Evolutionary conservation across 2,113 vertebrate genomes (phyloP).

Genomic region (Hypomesus transpacificus): DNA sequence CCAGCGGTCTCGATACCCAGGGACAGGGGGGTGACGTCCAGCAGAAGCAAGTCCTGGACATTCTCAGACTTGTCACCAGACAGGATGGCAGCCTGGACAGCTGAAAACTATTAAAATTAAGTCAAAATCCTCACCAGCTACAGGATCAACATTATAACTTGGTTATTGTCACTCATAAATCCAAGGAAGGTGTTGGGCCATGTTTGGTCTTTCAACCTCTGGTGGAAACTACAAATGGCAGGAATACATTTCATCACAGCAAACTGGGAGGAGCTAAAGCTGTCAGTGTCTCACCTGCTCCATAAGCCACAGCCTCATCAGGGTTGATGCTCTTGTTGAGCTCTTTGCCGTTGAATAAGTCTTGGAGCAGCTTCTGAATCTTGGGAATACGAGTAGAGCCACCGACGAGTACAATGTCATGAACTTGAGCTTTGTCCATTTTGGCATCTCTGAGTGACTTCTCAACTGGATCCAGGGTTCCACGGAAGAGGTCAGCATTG

Average conservation of each 20-base stretch:
- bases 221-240: constrained; percentile 72
- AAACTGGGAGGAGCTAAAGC: not conserved
- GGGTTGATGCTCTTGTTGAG: constrained; percentile 54
- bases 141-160: not conserved
- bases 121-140: not conserved
- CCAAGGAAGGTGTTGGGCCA: constrained; percentile 50
- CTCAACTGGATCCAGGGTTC: constrained; percentile 60
- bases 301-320: constrained; percentile 59
- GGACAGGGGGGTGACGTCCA: constrained; percentile 64
- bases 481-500: constrained; percentile 65
- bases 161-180: constrained; percentile 44
- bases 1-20: constrained; percentile 66
- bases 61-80: constrained; percentile 65
- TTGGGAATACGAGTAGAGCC: constrained; percentile 58
- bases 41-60: constrained; percentile 63
- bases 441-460: constrained; percentile 55
- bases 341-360: constrained; percentile 60
- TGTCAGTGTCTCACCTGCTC: constrained; percentile 48
- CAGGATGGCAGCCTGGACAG: constrained; percentile 65
- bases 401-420: constrained; percentile 50
- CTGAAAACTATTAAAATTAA: constrained; percentile 18
- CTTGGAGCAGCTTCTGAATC: constrained; percentile 57
- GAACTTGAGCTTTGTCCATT: constrained; percentile 56
- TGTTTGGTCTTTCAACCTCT: constrained; percentile 49
- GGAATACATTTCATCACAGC: constrained; percentile 74